Conservation (phyloP, 1,140 invertebrate genomes). For the Gryon sp. region DNA sequence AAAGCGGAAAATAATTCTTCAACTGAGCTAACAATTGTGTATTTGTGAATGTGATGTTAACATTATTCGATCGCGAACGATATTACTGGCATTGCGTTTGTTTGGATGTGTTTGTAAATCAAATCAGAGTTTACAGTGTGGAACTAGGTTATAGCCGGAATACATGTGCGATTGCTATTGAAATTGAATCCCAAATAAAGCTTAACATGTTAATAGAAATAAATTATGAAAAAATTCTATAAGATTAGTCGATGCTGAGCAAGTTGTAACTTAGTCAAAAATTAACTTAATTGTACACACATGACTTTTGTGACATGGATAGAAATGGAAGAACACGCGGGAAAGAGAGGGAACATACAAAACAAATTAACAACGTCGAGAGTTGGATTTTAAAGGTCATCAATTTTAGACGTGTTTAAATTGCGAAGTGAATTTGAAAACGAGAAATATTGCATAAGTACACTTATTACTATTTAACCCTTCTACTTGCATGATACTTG, state of each 20-base stretch:
- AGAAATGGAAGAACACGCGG: too few species aligned
- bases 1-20: conserved; percentile 38
- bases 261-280: too few species aligned
- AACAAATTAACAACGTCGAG: conserved; percentile 1
- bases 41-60: conserved; percentile 48
- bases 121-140: conserved; percentile 56
- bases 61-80: conserved; percentile 45
- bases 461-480: too few species aligned
- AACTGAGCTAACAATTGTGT: conserved; percentile 31
- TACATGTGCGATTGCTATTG: conserved; percentile 35
- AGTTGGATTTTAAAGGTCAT: conserved; percentile 1
- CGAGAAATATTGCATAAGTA: too few species aligned
- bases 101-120: conserved; percentile 56
- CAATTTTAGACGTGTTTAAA: background rate
- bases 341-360: too few species aligned
- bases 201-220: conserved; percentile 28
- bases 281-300: too few species aligned
- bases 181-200: conserved; percentile 51
- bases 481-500: too few species aligned
- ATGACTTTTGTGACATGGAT: too few species aligned
- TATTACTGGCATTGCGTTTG: conserved; percentile 53
- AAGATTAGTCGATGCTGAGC: too few species aligned
- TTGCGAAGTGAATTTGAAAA: conserved; percentile 2
- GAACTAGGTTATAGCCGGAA: conserved; percentile 48
- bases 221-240: conserved; percentile 26